Base-by-base conservation (phyloP, 2,113 vertebrate genomes). In the Prionailurus viverrinus region DNA sequence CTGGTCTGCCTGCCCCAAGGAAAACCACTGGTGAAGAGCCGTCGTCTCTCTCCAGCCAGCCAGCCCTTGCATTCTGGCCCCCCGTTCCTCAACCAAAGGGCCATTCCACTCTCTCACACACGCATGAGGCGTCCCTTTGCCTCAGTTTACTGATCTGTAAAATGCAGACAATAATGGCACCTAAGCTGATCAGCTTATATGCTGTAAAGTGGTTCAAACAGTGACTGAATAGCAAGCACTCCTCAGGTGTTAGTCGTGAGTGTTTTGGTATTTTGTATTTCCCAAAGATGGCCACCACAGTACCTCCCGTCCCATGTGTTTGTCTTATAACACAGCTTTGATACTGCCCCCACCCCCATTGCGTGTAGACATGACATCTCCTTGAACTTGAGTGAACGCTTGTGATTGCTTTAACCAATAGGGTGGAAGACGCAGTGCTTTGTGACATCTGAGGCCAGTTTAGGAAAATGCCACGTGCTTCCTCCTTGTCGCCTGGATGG, bases 391-490 rank as follows among this genome's bases (percentile, higher is more conserved):
- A 11, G 69, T 5, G 29, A 33, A 23, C 5, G 29, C 68, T 33
- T 74, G 45, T 19, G 81, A 66, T 48, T 45, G 36, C 39, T 53
- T 51, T 68, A 69, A 85, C 65, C 31, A 23, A 21, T 0, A 33
- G 8, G 12, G 16, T 18, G 23, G 15, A 85, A 65, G 48, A 39
- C n/a, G 3, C 25, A 63, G 78, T 21, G 31, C 16, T 10, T 1
- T 41, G 21, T 31, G 78, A 80, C 21, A 6, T 27, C 48, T 36
- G 29, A 79, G 6, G 41, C 25, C 8, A 7, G 31, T 31, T 92
- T 11, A 4, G 61, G 7, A 74, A 27, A 25, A 45, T 19, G 7
- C 29, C 39, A 0, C 4, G 5, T 6, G 1, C 19, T 36, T 55
- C 31, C 31, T 76, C 27, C 19, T 33, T 63, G 15, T 25, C 33